phyloP scores from a whole-genome alignment of 1,140 invertebrate species.

The Aradophagus sp. region DNA sequence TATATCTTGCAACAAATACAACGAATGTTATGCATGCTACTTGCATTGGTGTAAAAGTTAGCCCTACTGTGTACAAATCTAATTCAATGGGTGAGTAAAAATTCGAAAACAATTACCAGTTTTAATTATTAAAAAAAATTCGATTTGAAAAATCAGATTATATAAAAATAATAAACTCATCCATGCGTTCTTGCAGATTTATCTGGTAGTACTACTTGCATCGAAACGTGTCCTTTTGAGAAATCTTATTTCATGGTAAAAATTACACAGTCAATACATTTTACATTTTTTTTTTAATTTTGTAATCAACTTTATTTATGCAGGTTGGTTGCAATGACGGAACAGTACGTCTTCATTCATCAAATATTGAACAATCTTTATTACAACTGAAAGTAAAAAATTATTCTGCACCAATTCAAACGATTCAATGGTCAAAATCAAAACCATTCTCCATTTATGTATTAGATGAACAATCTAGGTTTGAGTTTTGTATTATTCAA shows the following conservation, averaged over 20 bases:
- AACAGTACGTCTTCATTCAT: slow-evolving; percentile 73
- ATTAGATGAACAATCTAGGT: slow-evolving; percentile 75
- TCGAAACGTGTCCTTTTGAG: slow-evolving; percentile 77
- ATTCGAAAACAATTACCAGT: slow-evolving; percentile 14
- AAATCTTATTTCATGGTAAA: slow-evolving; percentile 76
- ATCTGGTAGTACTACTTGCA: slow-evolving; percentile 66
- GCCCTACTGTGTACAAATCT: slow-evolving; percentile 71
- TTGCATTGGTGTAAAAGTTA: slow-evolving; percentile 72
- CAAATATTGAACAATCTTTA: slow-evolving; percentile 73
- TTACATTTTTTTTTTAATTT: too few species aligned
- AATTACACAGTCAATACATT: too few species aligned
- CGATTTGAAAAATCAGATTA: slow-evolving; percentile 38
- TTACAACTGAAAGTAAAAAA: slow-evolving; percentile 71
- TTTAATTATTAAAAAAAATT: slow-evolving; percentile 11
- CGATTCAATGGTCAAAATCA: slow-evolving; percentile 77
- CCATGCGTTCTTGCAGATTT: slow-evolving; percentile 68
- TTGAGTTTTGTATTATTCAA: too few species aligned
- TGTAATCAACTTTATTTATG: slow-evolving; percentile 1
- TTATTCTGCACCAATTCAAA: slow-evolving; percentile 66
- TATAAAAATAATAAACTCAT: too few species aligned
- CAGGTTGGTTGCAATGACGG: slow-evolving; percentile 77
- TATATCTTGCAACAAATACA: slow-evolving; percentile 77
- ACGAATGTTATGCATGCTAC: slow-evolving; percentile 76
- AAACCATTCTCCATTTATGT: slow-evolving; percentile 78
- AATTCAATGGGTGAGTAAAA: slow-evolving; percentile 71